A percentile compares a stretch with the other conserved stretches of the same genome.
phyloP scores from a whole-genome alignment of 2,797 vertebrate species.

The Urocyon cinereoargenteus region DNA sequence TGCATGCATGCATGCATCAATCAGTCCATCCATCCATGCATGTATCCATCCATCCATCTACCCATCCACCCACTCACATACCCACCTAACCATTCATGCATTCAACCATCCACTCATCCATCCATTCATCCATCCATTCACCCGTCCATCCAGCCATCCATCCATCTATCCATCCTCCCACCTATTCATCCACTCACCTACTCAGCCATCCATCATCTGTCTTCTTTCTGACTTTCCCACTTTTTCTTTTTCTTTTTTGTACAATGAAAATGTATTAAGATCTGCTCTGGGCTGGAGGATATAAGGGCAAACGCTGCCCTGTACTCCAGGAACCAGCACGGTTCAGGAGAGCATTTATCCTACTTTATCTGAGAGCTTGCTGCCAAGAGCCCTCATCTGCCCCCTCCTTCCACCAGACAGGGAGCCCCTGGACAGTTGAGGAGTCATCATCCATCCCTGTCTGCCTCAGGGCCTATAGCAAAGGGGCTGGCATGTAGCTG shows the following conservation, averaged over 20 bases:
- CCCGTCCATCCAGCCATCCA: rapidly evolving
- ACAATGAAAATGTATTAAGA: background rate
- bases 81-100: too few species aligned
- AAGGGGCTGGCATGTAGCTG: background rate
- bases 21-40: background rate
- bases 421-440: background rate
- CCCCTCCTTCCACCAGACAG: background rate
- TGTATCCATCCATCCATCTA: background rate
- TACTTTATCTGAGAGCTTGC: background rate
- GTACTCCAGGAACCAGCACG: background rate
- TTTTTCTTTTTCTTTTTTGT: background rate
- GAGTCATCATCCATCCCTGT: rapidly evolving
- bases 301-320: background rate
- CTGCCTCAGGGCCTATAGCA: too few species aligned
- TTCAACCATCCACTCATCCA: background rate
- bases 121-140: rapidly evolving
- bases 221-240: background rate
- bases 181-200: background rate
- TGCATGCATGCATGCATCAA: background rate
- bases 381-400: background rate
- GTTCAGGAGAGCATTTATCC: background rate
- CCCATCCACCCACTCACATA: too few species aligned
- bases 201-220: background rate
- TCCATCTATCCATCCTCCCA: rapidly evolving
- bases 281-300: background rate